phyloP scores from a whole-genome alignment of 2,113 vertebrate genomes.

The Meles meles region DNA sequence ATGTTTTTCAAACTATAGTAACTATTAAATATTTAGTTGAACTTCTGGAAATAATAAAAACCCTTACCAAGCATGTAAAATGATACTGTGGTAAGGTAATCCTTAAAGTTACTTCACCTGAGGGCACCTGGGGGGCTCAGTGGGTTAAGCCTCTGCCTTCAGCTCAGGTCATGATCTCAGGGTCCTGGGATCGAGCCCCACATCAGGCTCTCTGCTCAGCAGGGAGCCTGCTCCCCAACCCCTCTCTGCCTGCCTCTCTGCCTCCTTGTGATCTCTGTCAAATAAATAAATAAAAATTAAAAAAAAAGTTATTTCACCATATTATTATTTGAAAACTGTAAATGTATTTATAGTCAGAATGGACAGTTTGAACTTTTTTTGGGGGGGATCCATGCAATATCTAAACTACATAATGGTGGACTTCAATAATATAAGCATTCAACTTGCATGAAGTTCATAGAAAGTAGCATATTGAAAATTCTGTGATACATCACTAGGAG shows the following conservation, averaged over 20 bases:
- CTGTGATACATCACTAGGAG: not conserved
- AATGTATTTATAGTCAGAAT: not conserved
- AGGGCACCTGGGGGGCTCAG: too few relatives aligned
- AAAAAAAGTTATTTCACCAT: not conserved
- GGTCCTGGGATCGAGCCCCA: too few relatives aligned
- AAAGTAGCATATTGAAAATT: not conserved
- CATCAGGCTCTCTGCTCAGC: too few relatives aligned
- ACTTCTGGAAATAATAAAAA: not conserved
- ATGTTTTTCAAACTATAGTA: not conserved
- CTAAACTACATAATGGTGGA: not conserved
- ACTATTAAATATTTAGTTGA: not conserved
- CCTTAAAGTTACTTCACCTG: not conserved
- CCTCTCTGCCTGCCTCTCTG: too few relatives aligned
- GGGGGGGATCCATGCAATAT: not conserved
- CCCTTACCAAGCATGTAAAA: not conserved
- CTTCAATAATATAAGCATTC: not conserved
- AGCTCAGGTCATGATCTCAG: too few relatives aligned
- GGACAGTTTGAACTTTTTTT: not conserved
- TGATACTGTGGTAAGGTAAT: not conserved
- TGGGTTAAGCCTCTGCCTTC: too few relatives aligned
- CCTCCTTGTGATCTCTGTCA: too few relatives aligned
- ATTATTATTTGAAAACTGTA: not conserved
- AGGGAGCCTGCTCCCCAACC: too few relatives aligned
- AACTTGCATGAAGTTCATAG: not conserved
- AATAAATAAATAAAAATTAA: too few relatives aligned